Conservation (phyloP, 1,140 invertebrate species). For the Aphaenogaster floridana region DNA sequence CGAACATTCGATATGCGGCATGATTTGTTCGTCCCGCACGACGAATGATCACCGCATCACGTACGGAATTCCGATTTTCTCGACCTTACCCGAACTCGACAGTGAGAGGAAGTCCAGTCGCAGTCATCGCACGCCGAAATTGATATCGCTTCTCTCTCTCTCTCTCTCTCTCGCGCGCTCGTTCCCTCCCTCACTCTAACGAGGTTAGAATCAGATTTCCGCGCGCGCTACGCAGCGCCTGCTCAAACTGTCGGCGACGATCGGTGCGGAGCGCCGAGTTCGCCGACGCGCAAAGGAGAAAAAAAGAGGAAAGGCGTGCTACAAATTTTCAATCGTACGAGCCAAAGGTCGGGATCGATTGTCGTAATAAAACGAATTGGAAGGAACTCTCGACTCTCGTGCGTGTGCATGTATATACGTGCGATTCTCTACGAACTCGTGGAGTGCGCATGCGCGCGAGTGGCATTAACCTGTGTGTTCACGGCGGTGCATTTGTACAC, state of each 20-base stretch:
- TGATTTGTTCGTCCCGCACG: background rate
- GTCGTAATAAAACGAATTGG: background rate
- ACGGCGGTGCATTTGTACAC: background rate
- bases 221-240: background rate
- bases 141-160: background rate
- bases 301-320: too few species aligned
- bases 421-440: background rate
- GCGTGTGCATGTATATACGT: background rate
- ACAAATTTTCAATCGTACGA: background rate
- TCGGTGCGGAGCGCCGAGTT: background rate
- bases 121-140: background rate
- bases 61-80: background rate
- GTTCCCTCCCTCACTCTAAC: background rate
- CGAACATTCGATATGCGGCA: slow-evolving; percentile 67
- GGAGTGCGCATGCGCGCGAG: slow-evolving; percentile 23
- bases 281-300: background rate
- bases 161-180: background rate
- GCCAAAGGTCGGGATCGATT: slow-evolving; percentile 4
- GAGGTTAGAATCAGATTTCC: slow-evolving; percentile 27
- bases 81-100: slow-evolving; percentile 81
- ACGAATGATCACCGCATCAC: background rate
- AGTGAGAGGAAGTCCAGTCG: slow-evolving; percentile 66
- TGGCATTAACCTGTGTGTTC: slow-evolving; percentile 4
- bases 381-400: background rate
- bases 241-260: background rate